Conservation (phyloP, 1,140 invertebrate species). For the Bombus confusus region DNA sequence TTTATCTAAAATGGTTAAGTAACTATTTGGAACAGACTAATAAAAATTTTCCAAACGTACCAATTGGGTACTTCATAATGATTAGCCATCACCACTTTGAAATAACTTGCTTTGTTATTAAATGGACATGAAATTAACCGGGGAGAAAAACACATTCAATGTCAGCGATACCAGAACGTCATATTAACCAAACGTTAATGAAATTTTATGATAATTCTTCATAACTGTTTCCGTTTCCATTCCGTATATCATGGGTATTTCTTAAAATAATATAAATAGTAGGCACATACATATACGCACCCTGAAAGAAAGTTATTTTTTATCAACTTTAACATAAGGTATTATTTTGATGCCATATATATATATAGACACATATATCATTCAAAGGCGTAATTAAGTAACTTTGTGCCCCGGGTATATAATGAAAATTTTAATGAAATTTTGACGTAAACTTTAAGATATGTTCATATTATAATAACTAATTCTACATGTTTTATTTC, state of each 20-base stretch:
- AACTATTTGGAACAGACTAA: neutral
- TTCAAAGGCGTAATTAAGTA: neutral
- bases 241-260: neutral
- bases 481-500: neutral
- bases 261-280: neutral
- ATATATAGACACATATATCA: neutral
- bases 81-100: slow-evolving; percentile 87
- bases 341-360: slow-evolving; percentile 46
- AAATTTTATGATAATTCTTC: slow-evolving; percentile 1
- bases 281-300: neutral
- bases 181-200: slow-evolving; percentile 31
- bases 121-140: neutral
- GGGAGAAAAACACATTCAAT: slow-evolving; percentile 46
- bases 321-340: slow-evolving; percentile 7
- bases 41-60: slow-evolving; percentile 82
- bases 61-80: slow-evolving; percentile 94
- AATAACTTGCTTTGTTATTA: slow-evolving; percentile 29
- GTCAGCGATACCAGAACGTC: slow-evolving; percentile 31
- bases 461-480: neutral
- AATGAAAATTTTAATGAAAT: neutral
- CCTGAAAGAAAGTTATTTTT: slow-evolving; percentile 4
- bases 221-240: neutral
- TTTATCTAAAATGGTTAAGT: slow-evolving; percentile 51
- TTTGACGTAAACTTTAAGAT: neutral
- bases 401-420: neutral